A percentile compares a stretch with the other conserved stretches of the same genome.
These are phyloP conservation scores for Abrostola tripartita DNA, from an alignment of 2,888 invertebrate species.

Conservation along the genomic window DNA sequence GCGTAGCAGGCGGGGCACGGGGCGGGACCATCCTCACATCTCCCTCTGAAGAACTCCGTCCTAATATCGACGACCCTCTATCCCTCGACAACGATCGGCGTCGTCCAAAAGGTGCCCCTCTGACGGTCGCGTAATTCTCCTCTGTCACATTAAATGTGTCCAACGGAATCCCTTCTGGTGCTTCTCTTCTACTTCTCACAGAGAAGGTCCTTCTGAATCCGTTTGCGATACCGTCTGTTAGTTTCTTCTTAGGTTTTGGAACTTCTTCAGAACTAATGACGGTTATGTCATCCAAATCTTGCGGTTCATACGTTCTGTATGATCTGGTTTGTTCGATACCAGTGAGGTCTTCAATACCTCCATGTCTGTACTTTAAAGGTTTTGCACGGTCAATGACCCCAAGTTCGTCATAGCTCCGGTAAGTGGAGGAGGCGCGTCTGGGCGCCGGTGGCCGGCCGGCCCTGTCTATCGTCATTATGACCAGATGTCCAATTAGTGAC, in stretches of 20 bases:
- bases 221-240: slow-evolving; percentile 81
- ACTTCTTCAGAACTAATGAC: slow-evolving; percentile 85
- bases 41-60: slow-evolving; percentile 92
- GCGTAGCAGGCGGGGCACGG: slow-evolving; percentile 77
- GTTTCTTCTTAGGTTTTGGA: slow-evolving; percentile 76
- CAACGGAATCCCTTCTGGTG: slow-evolving; percentile 79
- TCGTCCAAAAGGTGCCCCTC: slow-evolving; percentile 82
- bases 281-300: slow-evolving; percentile 81
- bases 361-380: slow-evolving; percentile 79
- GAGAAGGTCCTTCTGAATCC: slow-evolving; percentile 84
- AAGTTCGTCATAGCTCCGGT: slow-evolving; percentile 85
- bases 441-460: slow-evolving; percentile 82
- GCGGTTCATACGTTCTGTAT: slow-evolving; percentile 71
- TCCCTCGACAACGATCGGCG: slow-evolving; percentile 85
- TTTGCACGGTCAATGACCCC: slow-evolving; percentile 77
- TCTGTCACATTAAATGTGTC: slow-evolving; percentile 79
- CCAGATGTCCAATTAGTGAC: slow-evolving; percentile 65
- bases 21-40: slow-evolving; percentile 87
- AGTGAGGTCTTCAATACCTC: slow-evolving; percentile 80
- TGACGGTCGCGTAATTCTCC: slow-evolving; percentile 81
- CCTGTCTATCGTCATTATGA: slow-evolving; percentile 83
- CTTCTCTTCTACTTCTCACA: slow-evolving; percentile 76
- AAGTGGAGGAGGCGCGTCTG: slow-evolving; percentile 80
- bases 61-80: slow-evolving; percentile 85
- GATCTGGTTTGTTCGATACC: slow-evolving; percentile 74